Conservation (phyloP, 1,140 invertebrate genomes). For the Drosophila rhopaloa region DNA sequence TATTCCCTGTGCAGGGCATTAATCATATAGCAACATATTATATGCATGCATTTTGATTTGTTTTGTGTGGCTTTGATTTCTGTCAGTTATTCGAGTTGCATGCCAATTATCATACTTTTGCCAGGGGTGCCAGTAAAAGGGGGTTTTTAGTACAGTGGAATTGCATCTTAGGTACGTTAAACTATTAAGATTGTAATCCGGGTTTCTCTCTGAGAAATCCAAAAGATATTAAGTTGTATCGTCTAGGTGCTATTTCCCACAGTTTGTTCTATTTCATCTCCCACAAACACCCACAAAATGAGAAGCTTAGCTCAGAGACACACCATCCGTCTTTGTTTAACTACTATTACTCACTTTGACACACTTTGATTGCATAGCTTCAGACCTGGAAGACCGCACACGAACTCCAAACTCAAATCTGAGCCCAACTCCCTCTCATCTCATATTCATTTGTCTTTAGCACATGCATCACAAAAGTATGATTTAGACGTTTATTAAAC, state of each 20-base stretch:
- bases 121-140: constrained; percentile 5
- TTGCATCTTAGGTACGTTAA: constrained; percentile 1
- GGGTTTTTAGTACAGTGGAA: constrained; percentile 6
- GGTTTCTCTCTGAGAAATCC: constrained; percentile 6
- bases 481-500: constrained; percentile 80
- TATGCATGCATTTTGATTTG: constrained; percentile 75
- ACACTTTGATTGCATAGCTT: constrained; percentile 27
- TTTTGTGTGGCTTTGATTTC: constrained; percentile 71
- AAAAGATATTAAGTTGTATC: constrained; percentile 1
- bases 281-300: constrained; percentile 28
- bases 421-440: constrained; percentile 17
- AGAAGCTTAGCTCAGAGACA: background rate
- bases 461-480: constrained; percentile 78
- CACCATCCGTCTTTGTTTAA: constrained; percentile 11
- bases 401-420: background rate
- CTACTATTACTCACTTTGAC: constrained; percentile 18
- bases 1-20: constrained; percentile 65
- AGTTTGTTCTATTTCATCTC: constrained; percentile 21
- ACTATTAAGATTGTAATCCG: constrained; percentile 6
- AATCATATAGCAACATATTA: constrained; percentile 62
- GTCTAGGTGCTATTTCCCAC: constrained; percentile 10
- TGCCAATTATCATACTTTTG: constrained; percentile 61
- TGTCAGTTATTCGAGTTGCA: constrained; percentile 71
- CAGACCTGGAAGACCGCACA: constrained; percentile 29
- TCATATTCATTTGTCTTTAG: constrained; percentile 76